Base-by-base conservation (phyloP, 1,140 invertebrate species). In the Drosophila repleta region DNA sequence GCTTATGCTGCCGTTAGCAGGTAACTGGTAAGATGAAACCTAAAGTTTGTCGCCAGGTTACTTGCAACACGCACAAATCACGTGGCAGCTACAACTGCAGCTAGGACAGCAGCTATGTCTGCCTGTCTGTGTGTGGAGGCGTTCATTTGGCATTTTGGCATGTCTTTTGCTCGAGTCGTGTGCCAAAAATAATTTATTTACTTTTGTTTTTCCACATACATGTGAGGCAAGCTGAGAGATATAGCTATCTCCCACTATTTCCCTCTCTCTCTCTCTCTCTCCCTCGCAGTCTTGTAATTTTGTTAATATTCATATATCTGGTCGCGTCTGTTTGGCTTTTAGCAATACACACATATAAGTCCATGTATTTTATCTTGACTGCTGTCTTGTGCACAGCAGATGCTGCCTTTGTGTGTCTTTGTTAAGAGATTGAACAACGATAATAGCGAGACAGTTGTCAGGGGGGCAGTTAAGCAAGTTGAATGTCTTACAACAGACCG, bases 181-280 rank as follows among this genome's bases (percentile, higher is more conserved):
- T 74, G 74, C 82, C 81, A 81, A 85, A 81, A 81, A 77, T 87
- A 81, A 87, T 80, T 81, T 74, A 85, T 77, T 76, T 75, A 87
- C 55, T 45, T 70, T 71, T 74, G 41, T 75, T 8, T 72, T 46
- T 32, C 5, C 29, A 29, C 4, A 43, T n/a, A 35, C 15, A 43
- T 46, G 24, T 60, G 4, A 39, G 17, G 18, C 46, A 35, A 13
- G 37, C 39, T 43, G n/a, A n/a, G n/a, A n/a, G n/a, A n/a, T n/a
- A 11, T 37, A 10, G 10, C 20, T 17, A n/a, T 15, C 17, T 39
- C 32, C 3, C 35, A 8, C 48, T 41, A 15, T 68, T 3, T 15
- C 15, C 65, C 61, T 2, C 18, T 24, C 10, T 3, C 17, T 37
- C 10, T 21, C 17, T 39, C 29, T 7, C 41, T 52, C 32, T 60